These are phyloP conservation scores for Theodoxus fluviatilis DNA, from an alignment of 2,888 invertebrate genomes.

Conservation along the genomic window DNA sequence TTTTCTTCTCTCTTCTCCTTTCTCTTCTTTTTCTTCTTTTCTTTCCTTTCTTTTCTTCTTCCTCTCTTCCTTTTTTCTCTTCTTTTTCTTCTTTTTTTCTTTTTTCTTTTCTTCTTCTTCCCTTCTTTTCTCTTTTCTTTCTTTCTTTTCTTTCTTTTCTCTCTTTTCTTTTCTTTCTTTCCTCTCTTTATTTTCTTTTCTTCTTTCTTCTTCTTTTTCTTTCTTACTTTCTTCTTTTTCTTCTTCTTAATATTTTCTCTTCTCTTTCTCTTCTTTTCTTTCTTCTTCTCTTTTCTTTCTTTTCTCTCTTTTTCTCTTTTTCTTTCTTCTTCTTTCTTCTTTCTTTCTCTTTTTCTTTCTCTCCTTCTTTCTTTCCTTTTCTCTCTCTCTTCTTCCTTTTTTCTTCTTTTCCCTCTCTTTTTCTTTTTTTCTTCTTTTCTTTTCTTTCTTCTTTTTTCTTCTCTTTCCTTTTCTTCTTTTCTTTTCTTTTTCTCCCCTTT, in stretches of 20 bases:
- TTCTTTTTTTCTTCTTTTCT: too few relatives aligned
- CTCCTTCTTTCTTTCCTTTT: not conserved
- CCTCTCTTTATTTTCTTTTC: not conserved
- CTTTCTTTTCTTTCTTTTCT: not conserved
- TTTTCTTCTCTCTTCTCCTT: not conserved
- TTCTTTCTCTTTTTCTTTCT: not conserved
- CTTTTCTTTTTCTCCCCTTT: too few relatives aligned
- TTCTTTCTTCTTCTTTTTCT: too few relatives aligned
- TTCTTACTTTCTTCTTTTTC: too few relatives aligned
- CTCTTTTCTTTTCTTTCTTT: not conserved
- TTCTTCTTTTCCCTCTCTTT: too few relatives aligned
- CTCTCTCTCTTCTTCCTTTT: not conserved
- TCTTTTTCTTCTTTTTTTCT: not conserved
- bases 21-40: not conserved
- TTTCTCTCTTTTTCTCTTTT: constrained; percentile 1
- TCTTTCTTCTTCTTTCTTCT: not conserved
- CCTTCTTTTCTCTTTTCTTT: not conserved
- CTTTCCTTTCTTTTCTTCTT: not conserved
- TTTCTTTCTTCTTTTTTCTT: too few relatives aligned
- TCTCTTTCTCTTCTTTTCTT: too few relatives aligned
- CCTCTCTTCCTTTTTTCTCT: not conserved
- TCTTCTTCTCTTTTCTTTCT: too few relatives aligned
- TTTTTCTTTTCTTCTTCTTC: not conserved
- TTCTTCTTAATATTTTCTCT: too few relatives aligned
- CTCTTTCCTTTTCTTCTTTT: too few relatives aligned